These are phyloP conservation scores for Muscicapa comitata DNA, from an alignment of 2,797 vertebrate genomes.

Conservation along the genomic window DNA sequence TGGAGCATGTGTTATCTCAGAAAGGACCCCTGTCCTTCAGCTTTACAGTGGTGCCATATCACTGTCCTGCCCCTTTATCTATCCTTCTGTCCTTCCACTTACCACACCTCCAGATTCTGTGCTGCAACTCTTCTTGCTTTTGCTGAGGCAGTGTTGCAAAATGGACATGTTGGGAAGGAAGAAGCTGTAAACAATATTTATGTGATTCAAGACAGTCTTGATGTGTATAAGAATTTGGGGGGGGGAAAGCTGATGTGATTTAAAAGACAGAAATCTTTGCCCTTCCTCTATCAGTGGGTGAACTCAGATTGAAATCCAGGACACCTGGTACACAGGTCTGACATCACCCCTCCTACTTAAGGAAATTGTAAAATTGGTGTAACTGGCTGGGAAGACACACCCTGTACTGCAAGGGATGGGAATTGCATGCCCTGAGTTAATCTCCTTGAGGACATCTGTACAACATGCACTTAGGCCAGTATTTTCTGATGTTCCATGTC, in stretches of 20 bases:
- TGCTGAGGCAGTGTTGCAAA: not conserved
- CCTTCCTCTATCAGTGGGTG: not conserved
- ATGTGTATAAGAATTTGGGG: fast-evolving
- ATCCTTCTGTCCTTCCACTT: not conserved
- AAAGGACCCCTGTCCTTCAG: not conserved
- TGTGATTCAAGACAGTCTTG: not conserved
- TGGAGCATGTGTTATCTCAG: not conserved
- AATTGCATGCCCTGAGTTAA: not conserved
- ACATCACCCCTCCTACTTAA: not conserved
- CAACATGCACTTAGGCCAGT: not conserved
- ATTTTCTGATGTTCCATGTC: not conserved
- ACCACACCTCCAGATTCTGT: not conserved
- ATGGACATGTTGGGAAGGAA: not conserved
- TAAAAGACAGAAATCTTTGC: not conserved
- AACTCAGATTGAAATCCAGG: not conserved
- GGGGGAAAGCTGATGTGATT: not conserved
- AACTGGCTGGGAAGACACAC: not conserved
- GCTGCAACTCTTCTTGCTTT: not conserved
- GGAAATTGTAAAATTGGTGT: not conserved
- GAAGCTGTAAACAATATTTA: not conserved
- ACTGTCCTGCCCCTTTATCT: not conserved
- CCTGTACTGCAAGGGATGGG: not conserved
- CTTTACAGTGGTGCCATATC: fast-evolving
- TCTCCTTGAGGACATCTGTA: not conserved
- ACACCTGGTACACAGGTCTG: not conserved